phyloP scores from a whole-genome alignment of 2,113 vertebrate species.

The Dryoscopus gambensis region DNA sequence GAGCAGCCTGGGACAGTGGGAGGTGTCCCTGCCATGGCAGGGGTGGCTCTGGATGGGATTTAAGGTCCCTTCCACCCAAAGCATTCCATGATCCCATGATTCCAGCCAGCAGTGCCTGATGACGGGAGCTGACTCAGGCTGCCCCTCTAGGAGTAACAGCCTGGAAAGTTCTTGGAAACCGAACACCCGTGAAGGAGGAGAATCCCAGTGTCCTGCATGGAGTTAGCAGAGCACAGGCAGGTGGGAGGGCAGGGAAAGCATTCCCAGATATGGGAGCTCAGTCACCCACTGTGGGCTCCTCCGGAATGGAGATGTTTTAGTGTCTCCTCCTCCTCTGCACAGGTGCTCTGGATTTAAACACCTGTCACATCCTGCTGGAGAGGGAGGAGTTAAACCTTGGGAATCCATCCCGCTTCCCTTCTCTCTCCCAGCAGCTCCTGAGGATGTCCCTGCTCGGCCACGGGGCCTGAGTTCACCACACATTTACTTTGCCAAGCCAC shows the following conservation, averaged over 20 bases:
- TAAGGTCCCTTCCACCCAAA: rapidly evolving
- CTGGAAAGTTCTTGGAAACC: background rate
- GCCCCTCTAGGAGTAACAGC: background rate
- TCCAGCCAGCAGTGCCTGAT: background rate
- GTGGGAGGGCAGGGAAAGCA: background rate
- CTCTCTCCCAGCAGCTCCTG: background rate
- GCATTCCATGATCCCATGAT: background rate
- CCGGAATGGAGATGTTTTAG: background rate
- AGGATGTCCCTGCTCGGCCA: background rate
- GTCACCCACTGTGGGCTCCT: background rate
- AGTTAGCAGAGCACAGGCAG: background rate
- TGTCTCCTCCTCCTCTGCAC: background rate
- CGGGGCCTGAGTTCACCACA: background rate
- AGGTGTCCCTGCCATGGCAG: background rate
- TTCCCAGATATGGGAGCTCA: background rate
- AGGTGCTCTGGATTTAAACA: background rate
- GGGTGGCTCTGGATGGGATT: rapidly evolving
- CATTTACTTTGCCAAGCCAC: background rate
- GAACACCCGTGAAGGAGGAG: background rate
- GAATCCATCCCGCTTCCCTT: rapidly evolving
- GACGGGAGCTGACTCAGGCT: background rate
- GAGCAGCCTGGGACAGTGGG: background rate
- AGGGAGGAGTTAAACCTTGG: background rate
- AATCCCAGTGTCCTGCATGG: background rate
- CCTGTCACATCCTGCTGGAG: background rate